These are phyloP conservation scores for Hippoglossus hippoglossus DNA, from an alignment of 2,797 vertebrate species.

Conservation along the genomic window DNA sequence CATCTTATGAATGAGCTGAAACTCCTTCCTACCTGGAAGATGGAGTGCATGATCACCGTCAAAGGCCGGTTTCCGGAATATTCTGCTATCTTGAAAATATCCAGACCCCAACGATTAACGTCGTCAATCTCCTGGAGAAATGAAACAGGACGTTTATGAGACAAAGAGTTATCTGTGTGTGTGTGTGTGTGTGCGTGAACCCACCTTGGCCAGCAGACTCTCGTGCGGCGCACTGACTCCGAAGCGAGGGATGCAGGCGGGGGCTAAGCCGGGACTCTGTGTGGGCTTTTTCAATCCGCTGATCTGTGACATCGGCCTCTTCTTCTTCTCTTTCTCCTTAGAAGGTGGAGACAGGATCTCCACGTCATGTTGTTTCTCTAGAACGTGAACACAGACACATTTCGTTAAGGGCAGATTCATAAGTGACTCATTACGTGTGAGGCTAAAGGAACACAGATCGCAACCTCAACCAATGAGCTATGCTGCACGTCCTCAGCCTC, in stretches of 20 bases:
- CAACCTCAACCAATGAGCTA: too few relatives aligned
- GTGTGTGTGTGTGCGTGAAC: not conserved
- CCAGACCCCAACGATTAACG: slow-evolving; percentile 91
- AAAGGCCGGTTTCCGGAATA: slow-evolving; percentile 91
- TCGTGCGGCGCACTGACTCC: slow-evolving; percentile 91
- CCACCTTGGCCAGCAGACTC: slow-evolving; percentile 88
- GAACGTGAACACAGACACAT: slow-evolving; percentile 3
- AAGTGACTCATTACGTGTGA: not conserved
- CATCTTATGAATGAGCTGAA: too few relatives aligned
- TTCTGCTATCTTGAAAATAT: slow-evolving; percentile 92
- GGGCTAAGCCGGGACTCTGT: slow-evolving; percentile 78
- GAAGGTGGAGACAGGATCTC: slow-evolving; percentile 83
- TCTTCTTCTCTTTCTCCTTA: slow-evolving; percentile 88
- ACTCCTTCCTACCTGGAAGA: slow-evolving; percentile 89
- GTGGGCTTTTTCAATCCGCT: slow-evolving; percentile 86
- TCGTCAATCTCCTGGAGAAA: slow-evolving; percentile 89
- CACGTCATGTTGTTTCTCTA: slow-evolving; percentile 93
- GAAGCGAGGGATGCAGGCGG: slow-evolving; percentile 87
- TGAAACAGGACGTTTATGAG: slow-evolving; percentile 19
- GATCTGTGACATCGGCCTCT: slow-evolving; percentile 91
- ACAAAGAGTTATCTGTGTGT: not conserved
- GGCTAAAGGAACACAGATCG: not conserved
- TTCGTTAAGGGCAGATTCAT: not conserved
- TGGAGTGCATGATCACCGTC: slow-evolving; percentile 91
- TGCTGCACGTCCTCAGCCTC: too few relatives aligned